A percentile compares a stretch with the other conserved stretches of the same genome.
phyloP scores from a whole-genome alignment of 2,888 invertebrate species.

The Amblyjoppa fuscipennis region DNA sequence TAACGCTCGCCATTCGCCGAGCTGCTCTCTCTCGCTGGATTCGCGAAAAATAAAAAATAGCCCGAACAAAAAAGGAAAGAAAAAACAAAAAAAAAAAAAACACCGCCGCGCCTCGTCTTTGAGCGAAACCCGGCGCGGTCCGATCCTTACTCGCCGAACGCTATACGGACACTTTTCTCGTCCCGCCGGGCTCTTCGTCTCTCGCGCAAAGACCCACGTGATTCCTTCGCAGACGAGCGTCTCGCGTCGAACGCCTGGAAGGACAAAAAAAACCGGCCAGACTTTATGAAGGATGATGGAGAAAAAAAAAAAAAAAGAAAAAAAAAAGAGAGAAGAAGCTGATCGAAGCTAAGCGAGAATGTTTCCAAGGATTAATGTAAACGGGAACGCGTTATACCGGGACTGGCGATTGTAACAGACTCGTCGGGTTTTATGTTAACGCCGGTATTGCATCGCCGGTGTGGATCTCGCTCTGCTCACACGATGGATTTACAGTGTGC shows the following conservation, averaged over 20 bases:
- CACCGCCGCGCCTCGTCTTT: slow-evolving; percentile 56
- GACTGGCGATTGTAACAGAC: background rate
- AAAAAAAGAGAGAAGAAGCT: slow-evolving; percentile 6
- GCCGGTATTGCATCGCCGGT: background rate
- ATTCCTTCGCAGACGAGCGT: background rate
- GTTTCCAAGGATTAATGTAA: slow-evolving; percentile 21
- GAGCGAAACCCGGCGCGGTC: slow-evolving; percentile 45
- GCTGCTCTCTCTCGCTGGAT: slow-evolving; percentile 29
- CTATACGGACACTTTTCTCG: background rate
- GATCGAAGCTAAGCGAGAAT: background rate
- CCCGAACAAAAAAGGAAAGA: slow-evolving; percentile 8
- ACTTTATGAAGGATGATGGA: background rate
- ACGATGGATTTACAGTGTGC: background rate
- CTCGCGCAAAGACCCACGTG: background rate
- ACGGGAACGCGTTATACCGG: slow-evolving; percentile 3
- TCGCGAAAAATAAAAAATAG: slow-evolving; percentile 55
- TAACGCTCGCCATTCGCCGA: slow-evolving; percentile 22
- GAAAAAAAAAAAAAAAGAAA: background rate
- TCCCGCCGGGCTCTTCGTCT: background rate
- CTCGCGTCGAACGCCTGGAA: background rate
- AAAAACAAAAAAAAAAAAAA: background rate
- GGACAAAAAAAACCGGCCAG: slow-evolving; percentile 4
- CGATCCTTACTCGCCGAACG: slow-evolving; percentile 6
- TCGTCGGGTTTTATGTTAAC: background rate
- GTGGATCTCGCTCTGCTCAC: background rate